Conservation (phyloP, 2,888 invertebrate genomes). For the Caenorhabditis wallacei region DNA sequence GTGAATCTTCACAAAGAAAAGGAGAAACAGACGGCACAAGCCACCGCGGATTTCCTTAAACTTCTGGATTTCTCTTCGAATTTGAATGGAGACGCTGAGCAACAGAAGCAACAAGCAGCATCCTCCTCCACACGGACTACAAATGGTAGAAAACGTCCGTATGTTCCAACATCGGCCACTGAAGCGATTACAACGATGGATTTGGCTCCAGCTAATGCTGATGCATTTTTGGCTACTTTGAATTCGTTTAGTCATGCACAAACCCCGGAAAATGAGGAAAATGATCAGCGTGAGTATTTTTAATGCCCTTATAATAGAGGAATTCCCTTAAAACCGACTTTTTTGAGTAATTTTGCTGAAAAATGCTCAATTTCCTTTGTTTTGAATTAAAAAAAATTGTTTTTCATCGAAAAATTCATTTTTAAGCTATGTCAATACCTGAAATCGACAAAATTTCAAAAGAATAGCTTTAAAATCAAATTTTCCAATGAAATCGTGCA, state of each 20-base stretch:
- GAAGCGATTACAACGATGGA: conserved; percentile 54
- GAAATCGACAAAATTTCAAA: too few relatives aligned
- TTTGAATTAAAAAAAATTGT: too few relatives aligned
- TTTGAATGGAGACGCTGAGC: conserved; percentile 7
- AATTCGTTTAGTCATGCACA: conserved; percentile 56
- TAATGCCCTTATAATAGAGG: too few relatives aligned
- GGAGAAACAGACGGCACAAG: conserved; percentile 37
- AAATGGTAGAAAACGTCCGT: conserved; percentile 52
- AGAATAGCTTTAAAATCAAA: too few relatives aligned
- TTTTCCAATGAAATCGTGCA: too few relatives aligned
- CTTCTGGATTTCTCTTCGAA: conserved; percentile 46
- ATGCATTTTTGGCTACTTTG: conserved; percentile 69
- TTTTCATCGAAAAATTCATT: too few relatives aligned
- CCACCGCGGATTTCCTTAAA: conserved; percentile 42
- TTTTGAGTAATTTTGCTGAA: too few relatives aligned
- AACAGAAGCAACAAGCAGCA: conserved; percentile 26
- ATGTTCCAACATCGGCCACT: conserved; percentile 54
- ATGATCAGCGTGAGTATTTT: conserved; percentile 54
- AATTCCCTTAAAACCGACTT: too few relatives aligned
- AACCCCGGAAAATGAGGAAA: conserved; percentile 62
- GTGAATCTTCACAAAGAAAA: conserved; percentile 56
- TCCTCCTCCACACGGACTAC: conserved; percentile 14
- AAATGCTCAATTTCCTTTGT: too few relatives aligned
- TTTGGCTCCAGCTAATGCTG: conserved; percentile 58
- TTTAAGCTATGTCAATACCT: too few relatives aligned